Evolutionary conservation across 2,113 vertebrate species (phyloP).

Genomic region (Uropsilus gracilis): DNA sequence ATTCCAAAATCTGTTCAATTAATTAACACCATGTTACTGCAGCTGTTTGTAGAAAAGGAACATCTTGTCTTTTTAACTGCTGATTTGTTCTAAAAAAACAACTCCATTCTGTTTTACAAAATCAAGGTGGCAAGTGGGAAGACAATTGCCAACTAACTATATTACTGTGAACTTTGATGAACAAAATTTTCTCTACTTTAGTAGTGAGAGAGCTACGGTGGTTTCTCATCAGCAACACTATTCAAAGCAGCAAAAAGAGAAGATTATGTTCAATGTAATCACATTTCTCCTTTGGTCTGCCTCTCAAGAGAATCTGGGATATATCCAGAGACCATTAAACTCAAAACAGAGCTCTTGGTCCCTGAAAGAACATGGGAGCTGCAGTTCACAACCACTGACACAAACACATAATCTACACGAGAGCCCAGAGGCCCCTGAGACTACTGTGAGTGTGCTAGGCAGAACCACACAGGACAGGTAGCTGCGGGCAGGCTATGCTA

Average conservation of each 20-base stretch:
- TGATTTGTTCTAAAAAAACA: conserved; percentile 66
- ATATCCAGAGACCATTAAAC: no score
- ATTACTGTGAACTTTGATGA: neutral
- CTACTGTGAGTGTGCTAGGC: no score
- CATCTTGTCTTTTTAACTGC: conserved; percentile 58
- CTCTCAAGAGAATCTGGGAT: neutral
- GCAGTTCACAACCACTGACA: accelerated
- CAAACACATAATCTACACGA: neutral
- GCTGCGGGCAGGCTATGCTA: neutral
- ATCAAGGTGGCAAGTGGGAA: conserved; percentile 56
- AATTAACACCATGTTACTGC: conserved; percentile 53
- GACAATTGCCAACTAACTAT: neutral
- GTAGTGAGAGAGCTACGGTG: neutral
- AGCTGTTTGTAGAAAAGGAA: conserved; percentile 62
- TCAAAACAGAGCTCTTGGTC: neutral
- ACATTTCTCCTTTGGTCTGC: neutral
- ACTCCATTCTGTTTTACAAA: conserved; percentile 37
- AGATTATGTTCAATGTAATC: neutral
- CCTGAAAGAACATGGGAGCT: neutral
- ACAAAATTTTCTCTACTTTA: neutral
- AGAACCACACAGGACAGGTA: neutral
- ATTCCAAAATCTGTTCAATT: conserved; percentile 66
- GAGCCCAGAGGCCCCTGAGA: no score
- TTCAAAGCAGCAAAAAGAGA: neutral
- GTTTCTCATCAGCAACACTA: neutral